Conservation (phyloP, 1,140 invertebrate genomes). For the Zaprionus davidi region DNA sequence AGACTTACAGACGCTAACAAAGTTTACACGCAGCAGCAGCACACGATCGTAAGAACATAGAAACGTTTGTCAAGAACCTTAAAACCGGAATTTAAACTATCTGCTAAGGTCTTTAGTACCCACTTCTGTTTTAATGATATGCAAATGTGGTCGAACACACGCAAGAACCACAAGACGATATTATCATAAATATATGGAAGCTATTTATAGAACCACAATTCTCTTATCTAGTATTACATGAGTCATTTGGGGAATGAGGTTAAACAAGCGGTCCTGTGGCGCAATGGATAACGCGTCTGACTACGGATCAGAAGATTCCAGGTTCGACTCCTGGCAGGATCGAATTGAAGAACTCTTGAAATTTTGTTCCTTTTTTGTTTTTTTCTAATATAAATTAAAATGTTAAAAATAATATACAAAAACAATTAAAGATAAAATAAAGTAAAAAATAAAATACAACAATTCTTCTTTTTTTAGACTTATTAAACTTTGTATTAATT, state of each 20-base stretch:
- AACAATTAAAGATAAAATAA: neutral
- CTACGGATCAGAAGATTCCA: conserved; percentile 90
- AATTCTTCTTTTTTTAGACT: neutral
- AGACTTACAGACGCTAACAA: conserved; percentile 69
- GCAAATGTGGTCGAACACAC: conserved; percentile 18
- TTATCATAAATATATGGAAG: conserved; percentile 7
- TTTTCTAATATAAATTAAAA: neutral
- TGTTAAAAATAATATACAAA: neutral
- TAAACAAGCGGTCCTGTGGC: conserved; percentile 86
- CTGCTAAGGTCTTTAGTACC: neutral
- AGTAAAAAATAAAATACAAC: neutral
- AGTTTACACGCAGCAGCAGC: conserved; percentile 59
- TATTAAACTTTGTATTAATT: neutral
- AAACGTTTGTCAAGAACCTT: neutral
- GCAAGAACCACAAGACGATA: neutral
- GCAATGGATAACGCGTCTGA: conserved; percentile 90
- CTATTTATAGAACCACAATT: conserved; percentile 24
- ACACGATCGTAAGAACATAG: conserved; percentile 2
- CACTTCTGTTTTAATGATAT: conserved; percentile 27
- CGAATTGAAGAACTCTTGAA: conserved; percentile 54
- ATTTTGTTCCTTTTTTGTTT: neutral
- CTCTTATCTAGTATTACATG: neutral
- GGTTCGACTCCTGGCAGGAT: conserved; percentile 90
- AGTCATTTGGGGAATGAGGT: neutral
- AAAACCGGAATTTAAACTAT: conserved; percentile 31